These are phyloP conservation scores for Ceramica pisi DNA, from an alignment of 2,888 invertebrate genomes.

Conservation along the genomic window DNA sequence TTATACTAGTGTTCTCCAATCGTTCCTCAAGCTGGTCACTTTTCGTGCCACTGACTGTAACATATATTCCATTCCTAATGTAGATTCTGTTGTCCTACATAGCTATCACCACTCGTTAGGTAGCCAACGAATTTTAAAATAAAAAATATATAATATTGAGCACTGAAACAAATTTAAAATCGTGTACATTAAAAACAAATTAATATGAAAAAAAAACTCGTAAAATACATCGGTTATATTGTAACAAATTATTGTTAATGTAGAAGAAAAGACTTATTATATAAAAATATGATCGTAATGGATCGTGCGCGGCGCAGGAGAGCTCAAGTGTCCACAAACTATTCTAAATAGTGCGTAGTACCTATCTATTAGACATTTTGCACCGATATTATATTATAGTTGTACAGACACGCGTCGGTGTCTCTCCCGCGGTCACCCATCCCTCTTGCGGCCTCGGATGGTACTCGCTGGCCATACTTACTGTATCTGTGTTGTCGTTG, in stretches of 20 bases:
- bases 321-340: conserved; percentile 85
- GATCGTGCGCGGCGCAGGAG: conserved; percentile 71
- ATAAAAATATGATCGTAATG: conserved; percentile 71
- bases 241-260: conserved; percentile 87
- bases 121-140: conserved; percentile 90
- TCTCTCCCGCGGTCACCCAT: conserved; percentile 50
- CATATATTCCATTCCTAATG: conserved; percentile 83
- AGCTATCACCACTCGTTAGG: conserved; percentile 86
- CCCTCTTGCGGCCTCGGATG: conserved; percentile 28
- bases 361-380: conserved; percentile 88
- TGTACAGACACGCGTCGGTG: conserved; percentile 76
- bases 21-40: conserved; percentile 30
- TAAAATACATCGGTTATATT: conserved; percentile 79
- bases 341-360: conserved; percentile 88
- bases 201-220: conserved; percentile 65
- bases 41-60: conserved; percentile 71
- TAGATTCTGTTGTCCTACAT: conserved; percentile 83
- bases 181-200: conserved; percentile 83
- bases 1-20: conserved; percentile 47
- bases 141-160: conserved; percentile 83
- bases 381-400: conserved; percentile 86
- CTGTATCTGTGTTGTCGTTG: conserved; percentile 73
- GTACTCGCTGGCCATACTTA: conserved; percentile 31
- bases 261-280: conserved; percentile 88
- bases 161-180: conserved; percentile 87